Evolutionary conservation across 2,888 invertebrate species (phyloP).

Genomic region (Acleris laterana): DNA sequence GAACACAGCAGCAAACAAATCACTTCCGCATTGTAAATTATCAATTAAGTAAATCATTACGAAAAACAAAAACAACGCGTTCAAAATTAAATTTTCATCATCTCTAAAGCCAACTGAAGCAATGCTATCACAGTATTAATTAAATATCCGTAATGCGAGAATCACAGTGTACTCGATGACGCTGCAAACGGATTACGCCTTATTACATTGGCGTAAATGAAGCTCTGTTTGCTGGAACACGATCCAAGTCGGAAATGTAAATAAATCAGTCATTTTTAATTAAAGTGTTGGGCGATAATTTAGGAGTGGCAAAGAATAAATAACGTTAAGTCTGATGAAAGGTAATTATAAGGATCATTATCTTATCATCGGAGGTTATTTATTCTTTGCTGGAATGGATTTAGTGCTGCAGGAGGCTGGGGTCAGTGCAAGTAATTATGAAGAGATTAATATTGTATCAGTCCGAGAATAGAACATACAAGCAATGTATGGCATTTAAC

Average conservation of each 20-base stretch:
- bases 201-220: conserved; percentile 12
- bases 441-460: too few species aligned
- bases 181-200: conserved; percentile 5
- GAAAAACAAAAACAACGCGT: not conserved
- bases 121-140: conserved; percentile 8
- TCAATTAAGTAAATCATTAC: too few species aligned
- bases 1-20: too few species aligned
- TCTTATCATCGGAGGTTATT: too few species aligned
- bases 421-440: not conserved
- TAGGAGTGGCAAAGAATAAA: conserved; percentile 44
- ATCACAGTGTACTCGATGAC: conserved; percentile 10
- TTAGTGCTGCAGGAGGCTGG: conserved; percentile 9
- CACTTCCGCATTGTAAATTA: too few species aligned
- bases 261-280: conserved; percentile 61
- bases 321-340: conserved; percentile 17
- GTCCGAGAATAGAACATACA: too few species aligned
- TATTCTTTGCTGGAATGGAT: not conserved
- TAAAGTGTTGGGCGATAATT: conserved; percentile 51
- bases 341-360: conserved; percentile 14
- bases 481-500: too few species aligned
- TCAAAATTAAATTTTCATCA: not conserved
- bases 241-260: conserved; percentile 41
- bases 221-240: conserved; percentile 22
- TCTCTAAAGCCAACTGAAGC: not conserved
- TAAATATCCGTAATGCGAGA: conserved; percentile 24